A percentile compares a stretch with the other conserved stretches of the same genome.
phyloP scores from a whole-genome alignment of 2,797 vertebrate genomes.

The Sternotherus odoratus region DNA sequence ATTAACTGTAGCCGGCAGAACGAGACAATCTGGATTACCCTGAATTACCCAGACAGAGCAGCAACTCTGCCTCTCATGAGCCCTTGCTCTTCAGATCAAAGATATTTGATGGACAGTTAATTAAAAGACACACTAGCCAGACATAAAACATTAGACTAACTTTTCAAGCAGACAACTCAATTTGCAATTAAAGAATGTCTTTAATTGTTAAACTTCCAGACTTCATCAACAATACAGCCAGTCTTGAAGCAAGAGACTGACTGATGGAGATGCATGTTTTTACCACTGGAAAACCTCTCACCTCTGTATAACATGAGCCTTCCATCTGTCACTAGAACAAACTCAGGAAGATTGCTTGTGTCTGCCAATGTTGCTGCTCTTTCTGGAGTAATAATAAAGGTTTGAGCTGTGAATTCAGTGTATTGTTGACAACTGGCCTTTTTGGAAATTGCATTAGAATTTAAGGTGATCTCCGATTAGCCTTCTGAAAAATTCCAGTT shows the following conservation, averaged over 20 bases:
- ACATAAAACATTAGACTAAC: slow-evolving; percentile 36
- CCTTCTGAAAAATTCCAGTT: slow-evolving; percentile 13
- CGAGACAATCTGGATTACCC: slow-evolving; percentile 46
- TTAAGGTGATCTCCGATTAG: slow-evolving; percentile 42
- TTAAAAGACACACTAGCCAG: slow-evolving; percentile 60
- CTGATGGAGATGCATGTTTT: slow-evolving; percentile 62
- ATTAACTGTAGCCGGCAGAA: not conserved
- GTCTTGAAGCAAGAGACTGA: slow-evolving; percentile 9
- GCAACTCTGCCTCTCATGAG: slow-evolving; percentile 49
- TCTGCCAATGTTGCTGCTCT: slow-evolving; percentile 67
- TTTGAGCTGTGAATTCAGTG: slow-evolving; percentile 21
- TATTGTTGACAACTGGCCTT: slow-evolving; percentile 65
- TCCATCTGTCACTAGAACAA: slow-evolving; percentile 58
- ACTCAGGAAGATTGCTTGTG: slow-evolving; percentile 65
- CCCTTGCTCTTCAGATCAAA: slow-evolving; percentile 29
- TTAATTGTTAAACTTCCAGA: slow-evolving; percentile 40
- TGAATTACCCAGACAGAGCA: slow-evolving; percentile 40
- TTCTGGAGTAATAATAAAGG: slow-evolving; percentile 43
- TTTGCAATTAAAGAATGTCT: slow-evolving; percentile 49
- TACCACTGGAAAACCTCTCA: slow-evolving; percentile 51
- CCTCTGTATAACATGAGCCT: slow-evolving; percentile 56
- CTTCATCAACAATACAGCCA: not conserved
- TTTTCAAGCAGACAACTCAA: slow-evolving; percentile 34
- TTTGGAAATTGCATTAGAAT: slow-evolving; percentile 53
- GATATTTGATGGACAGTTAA: slow-evolving; percentile 51